Percentiles rank a stretch among this genome's conserved stretches.
Conservation (phyloP, 2,888 invertebrate species). For the Mythimna lalbum region DNA sequence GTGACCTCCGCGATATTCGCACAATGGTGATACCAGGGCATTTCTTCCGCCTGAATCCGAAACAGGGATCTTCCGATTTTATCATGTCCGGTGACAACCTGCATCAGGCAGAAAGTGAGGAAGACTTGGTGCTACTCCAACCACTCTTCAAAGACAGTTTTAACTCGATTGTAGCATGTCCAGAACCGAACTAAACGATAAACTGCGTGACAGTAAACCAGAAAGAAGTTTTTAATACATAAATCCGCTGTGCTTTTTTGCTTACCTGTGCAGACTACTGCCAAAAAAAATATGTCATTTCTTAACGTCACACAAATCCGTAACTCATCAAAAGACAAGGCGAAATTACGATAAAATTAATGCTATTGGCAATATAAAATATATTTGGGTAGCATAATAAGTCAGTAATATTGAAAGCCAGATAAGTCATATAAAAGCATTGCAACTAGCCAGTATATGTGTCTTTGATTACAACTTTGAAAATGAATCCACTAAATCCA, state of each 20-base stretch:
- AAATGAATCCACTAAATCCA: background rate
- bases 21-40: background rate
- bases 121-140: no score
- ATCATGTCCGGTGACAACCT: background rate
- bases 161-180: no score
- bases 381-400: no score
- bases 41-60: background rate
- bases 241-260: background rate
- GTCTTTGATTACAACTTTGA: no score
- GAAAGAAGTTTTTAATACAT: no score
- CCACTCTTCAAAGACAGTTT: no score
- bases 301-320: background rate
- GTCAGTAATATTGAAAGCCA: no score
- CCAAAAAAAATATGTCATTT: background rate
- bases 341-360: background rate
- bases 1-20: no score
- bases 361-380: background rate
- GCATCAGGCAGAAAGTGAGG: background rate
- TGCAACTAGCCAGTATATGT: no score
- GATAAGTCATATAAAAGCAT: background rate
- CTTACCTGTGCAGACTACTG: background rate
- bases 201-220: no score
- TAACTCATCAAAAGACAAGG: background rate
- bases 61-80: background rate
- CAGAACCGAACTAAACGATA: no score